Conservation (phyloP, 2,113 vertebrate species). For the Lutjanus erythropterus region DNA sequence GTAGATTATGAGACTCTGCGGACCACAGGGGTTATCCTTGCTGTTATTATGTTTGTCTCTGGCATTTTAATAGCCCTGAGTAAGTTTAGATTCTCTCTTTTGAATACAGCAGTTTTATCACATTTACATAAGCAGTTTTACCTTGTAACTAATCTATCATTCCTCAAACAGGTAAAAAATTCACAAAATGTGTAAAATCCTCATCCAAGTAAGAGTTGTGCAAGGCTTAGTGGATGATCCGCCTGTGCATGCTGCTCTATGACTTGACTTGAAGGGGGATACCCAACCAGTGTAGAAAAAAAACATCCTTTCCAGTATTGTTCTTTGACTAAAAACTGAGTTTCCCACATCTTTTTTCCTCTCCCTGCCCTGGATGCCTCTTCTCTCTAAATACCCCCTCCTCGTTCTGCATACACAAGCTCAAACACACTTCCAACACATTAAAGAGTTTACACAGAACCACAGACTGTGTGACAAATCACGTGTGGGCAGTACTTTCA, state of each 20-base stretch:
- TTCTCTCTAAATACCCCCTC: slow-evolving; percentile 40
- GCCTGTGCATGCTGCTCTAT: slow-evolving; percentile 86
- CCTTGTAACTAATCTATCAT: slow-evolving; percentile 74
- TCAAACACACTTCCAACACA: slow-evolving; percentile 71
- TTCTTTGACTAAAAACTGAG: slow-evolving; percentile 35
- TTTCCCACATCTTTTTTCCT: slow-evolving; percentile 25
- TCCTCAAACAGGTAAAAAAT: slow-evolving; percentile 87
- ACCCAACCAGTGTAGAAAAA: slow-evolving; percentile 19
- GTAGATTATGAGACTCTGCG: slow-evolving; percentile 91
- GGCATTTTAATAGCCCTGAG: slow-evolving; percentile 92
- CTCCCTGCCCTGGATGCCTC: slow-evolving; percentile 64
- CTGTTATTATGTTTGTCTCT: slow-evolving; percentile 88
- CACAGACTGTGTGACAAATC: slow-evolving; percentile 14
- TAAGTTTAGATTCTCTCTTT: slow-evolving; percentile 77
- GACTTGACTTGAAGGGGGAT: slow-evolving; percentile 60
- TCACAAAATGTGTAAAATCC: slow-evolving; percentile 86
- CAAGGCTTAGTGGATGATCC: slow-evolving; percentile 64
- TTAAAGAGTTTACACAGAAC: slow-evolving; percentile 18
- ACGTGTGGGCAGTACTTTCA: slow-evolving; percentile 2
- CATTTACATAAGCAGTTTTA: slow-evolving; percentile 11
- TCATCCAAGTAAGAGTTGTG: slow-evolving; percentile 86
- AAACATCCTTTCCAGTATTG: slow-evolving; percentile 11
- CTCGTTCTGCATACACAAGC: slow-evolving; percentile 45
- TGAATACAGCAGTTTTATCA: slow-evolving; percentile 9
- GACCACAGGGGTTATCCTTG: slow-evolving; percentile 90